Base-by-base conservation (phyloP, 1,140 invertebrate genomes). In the Drosophila ambigua region DNA sequence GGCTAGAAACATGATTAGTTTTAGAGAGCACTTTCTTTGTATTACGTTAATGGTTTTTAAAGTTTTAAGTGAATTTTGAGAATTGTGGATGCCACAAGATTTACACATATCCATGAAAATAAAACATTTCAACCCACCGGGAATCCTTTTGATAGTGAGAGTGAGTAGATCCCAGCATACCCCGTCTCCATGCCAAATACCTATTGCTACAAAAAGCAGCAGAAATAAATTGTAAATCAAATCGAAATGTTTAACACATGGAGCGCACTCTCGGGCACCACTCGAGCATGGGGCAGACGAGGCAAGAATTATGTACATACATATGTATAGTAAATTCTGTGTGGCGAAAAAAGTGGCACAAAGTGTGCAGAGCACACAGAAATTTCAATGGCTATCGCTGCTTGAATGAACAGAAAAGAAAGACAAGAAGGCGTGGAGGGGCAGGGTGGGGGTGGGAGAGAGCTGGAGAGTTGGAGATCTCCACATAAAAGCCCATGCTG, bases 161-260 rank as follows among this genome's bases (percentile, higher is more conserved):
- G 23, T 24, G 23, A 24, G 23, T 24, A 24, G 23, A 4, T 24
- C 23, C 11, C 35, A 39, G 13, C 35, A 39, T 39, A 39, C 35
- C 35, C 35, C 4, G 0, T 4, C 11, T 1, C 4, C 35, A 39
- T 5, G 4, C 11, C 5, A 45, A 9, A 7, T 41, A 20, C 23
- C 13, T 7, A 39, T 11, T 4, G 4, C 35, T 39, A 39, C 35
- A 39, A 44, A 53, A 62, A 62, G 26, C 7, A 51, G 6, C 26
- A 39, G 15, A 15, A 54, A 63, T 51, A 64, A 75, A 81, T 60
- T 82, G 64, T 79, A 87, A 85, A 85, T 85, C 71, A 87, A 76
- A 82, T 79, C 55, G 35, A 65, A 87, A 87, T 87, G 84, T 65
- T 68, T 79, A 87, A 87, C 83, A 87, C 65, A 87, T 87, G 83